Conservation (phyloP, 2,888 invertebrate species). For the Petrolisthes cinctipes region DNA sequence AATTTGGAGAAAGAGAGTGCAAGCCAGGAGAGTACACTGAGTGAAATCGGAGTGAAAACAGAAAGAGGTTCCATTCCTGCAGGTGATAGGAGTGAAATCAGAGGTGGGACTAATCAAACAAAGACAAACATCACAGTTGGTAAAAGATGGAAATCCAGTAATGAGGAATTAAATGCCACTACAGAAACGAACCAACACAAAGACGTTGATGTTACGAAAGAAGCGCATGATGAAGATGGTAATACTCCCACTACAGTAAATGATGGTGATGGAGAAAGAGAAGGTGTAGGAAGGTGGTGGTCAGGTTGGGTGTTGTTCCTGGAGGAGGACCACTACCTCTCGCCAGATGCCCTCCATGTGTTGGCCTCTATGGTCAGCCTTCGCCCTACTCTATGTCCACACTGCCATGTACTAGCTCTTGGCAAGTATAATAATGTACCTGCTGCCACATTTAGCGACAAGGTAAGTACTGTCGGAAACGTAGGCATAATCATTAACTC, state of each 20-base stretch:
- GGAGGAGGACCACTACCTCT: conserved; percentile 74
- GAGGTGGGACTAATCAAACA: too few species aligned
- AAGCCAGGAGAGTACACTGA: background rate
- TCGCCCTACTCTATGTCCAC: background rate
- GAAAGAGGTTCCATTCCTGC: background rate
- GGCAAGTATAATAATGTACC: background rate
- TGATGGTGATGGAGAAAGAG: background rate
- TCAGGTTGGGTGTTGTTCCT: conserved; percentile 72
- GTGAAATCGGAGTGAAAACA: background rate
- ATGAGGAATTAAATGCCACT: background rate
- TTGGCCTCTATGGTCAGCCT: conserved; percentile 68
- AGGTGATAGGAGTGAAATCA: too few species aligned
- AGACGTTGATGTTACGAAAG: background rate
- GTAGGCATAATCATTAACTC: background rate
- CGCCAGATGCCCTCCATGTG: conserved; percentile 72
- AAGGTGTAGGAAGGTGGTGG: background rate
- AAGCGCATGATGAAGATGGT: background rate
- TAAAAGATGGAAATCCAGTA: too few species aligned
- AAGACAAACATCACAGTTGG: too few species aligned
- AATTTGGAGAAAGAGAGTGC: background rate
- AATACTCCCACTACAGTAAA: too few species aligned
- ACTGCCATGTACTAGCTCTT: conserved; percentile 7
- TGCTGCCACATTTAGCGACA: background rate
- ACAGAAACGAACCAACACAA: background rate
- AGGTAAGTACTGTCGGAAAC: background rate